Base-by-base conservation (phyloP, 2,113 vertebrate genomes). In the Heloderma charlesbogerti region DNA sequence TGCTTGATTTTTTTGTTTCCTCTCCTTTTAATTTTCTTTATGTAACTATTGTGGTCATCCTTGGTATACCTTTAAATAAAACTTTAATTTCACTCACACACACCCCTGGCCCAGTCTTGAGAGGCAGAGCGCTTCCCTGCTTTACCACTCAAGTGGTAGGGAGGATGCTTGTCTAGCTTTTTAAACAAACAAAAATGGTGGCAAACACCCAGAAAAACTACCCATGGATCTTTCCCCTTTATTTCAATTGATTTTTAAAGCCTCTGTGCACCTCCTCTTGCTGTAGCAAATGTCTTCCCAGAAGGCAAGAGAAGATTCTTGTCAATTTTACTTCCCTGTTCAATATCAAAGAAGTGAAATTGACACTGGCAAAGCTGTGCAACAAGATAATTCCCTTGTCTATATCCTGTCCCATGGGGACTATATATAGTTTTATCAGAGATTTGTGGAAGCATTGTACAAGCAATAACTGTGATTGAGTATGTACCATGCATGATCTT, bases 251-350 rank as follows among this genome's bases (percentile, higher is more conserved):
- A 37, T 74, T 54, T 51, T 72, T 74, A 37, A 86, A 74, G 45
- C 7, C n/a, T 54, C 34, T 54, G 34, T 54, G 22, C 20, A 22
- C 84, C 31, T 48, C 34, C 57, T 88, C 40, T 40, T 78, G 54
- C 37, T 43, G 54, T 29, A 40, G n/a, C n/a, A 45, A 25, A n/a
- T 45, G 12, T 34, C 48, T 71, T 48, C 34, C 20, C 43, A 86
- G 10, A 77, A 87, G 60, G 34, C 66, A 78, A 57, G 67, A 87
- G 85, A 75, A 40, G 22, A 77, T 9, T 60, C 37, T 87, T 77
- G 71, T 75, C 75, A 48, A 51, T 66, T 88, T 67, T 60, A 67
- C 87, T 88, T 88, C 87, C 54, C 69, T 74, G 69, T 67, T 27
- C 3, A 69, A 20, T 9, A 54, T 4, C 10, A 67, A 57, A 9